phyloP scores from a whole-genome alignment of 2,888 invertebrate species.

The Caenorhabditis panamensis region DNA sequence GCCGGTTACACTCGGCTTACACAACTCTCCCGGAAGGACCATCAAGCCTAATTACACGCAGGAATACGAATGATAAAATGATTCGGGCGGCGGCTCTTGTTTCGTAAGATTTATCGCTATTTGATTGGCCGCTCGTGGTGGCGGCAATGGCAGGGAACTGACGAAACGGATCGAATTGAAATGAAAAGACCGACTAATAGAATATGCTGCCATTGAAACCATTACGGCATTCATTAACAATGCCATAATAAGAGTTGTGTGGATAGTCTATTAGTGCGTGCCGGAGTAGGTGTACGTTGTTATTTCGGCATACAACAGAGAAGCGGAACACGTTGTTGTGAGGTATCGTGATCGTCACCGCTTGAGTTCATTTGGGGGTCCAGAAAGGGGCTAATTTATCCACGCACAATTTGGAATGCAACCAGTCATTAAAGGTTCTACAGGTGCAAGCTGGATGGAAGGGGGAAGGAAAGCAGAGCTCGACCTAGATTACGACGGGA shows the following conservation, averaged over 20 bases:
- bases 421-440: conserved; percentile 43
- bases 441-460: conserved; percentile 41
- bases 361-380: conserved; percentile 11
- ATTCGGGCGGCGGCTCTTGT: conserved; percentile 46
- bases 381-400: neutral
- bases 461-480: conserved; percentile 1
- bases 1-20: conserved; percentile 48
- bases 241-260: conserved; percentile 45
- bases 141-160: no score
- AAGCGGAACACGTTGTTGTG: conserved; percentile 29
- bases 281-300: conserved; percentile 17
- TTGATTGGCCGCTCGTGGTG: conserved; percentile 29
- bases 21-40: conserved; percentile 38
- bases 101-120: conserved; percentile 49
- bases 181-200: conserved; percentile 7
- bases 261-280: conserved; percentile 21
- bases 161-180: neutral
- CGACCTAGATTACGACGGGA: conserved; percentile 14
- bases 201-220: conserved; percentile 47
- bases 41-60: conserved; percentile 50
- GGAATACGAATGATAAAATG: conserved; percentile 49
- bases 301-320: conserved; percentile 39
- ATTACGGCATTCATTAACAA: conserved; percentile 29
- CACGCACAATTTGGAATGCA: conserved; percentile 32
- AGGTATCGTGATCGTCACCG: conserved; percentile 38